Conservation (phyloP, 2,113 vertebrate species). For the Psilopogon haemacephalus region DNA sequence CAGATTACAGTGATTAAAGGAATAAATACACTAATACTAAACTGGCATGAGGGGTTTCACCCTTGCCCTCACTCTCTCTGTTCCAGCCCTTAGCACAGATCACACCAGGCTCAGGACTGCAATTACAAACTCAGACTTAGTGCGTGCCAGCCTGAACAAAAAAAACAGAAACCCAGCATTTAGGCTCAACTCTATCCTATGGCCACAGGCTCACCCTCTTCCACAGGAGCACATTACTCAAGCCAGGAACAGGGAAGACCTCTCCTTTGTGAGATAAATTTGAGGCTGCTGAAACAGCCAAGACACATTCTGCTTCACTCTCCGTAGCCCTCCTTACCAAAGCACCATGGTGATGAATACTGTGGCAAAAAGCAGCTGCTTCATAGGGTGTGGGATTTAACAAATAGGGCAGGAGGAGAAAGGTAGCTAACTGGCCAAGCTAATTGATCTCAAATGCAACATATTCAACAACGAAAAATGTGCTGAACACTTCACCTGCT, state of each 20-base stretch:
- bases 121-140: not conserved
- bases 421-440: not conserved
- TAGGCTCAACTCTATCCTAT: not conserved
- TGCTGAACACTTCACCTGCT: not conserved
- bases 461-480: not conserved
- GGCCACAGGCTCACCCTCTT: not conserved
- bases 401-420: not conserved
- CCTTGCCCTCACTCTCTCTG: not conserved
- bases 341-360: fast-evolving
- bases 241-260: not conserved
- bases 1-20: not conserved
- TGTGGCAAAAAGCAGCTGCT: not conserved
- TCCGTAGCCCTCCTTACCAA: not conserved
- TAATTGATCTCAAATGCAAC: not conserved
- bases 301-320: not conserved
- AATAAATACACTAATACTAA: not conserved
- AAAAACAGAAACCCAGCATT: not conserved
- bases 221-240: fast-evolving
- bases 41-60: not conserved
- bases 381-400: not conserved
- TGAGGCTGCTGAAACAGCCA: not conserved
- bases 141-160: not conserved
- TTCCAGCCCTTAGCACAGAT: not conserved
- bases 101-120: not conserved
- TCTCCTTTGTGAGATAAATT: not conserved